These are phyloP conservation scores for Polypterus bichir DNA, from an alignment of 2,113 vertebrate species.

Conservation along the genomic window DNA sequence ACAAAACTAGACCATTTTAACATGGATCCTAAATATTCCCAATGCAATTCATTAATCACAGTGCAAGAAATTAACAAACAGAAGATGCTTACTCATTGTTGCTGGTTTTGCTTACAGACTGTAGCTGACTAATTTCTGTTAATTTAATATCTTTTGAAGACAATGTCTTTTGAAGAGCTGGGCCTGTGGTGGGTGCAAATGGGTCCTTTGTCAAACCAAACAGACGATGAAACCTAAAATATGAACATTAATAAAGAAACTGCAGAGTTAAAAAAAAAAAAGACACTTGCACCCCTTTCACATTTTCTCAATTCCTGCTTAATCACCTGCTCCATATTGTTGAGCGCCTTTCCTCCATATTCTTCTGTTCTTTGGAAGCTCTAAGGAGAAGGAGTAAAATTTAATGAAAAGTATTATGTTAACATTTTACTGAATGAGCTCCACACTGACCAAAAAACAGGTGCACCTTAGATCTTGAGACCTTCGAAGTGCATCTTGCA, in stretches of 20 bases:
- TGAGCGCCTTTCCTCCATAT: constrained; percentile 35
- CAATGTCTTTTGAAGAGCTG: background rate
- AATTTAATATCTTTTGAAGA: too few species aligned
- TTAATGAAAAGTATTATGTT: too few species aligned
- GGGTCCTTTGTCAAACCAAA: constrained; percentile 45
- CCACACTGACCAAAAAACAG: background rate
- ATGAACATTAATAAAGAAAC: too few species aligned
- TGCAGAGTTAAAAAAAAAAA: too few species aligned
- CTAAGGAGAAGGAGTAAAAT: constrained; percentile 20
- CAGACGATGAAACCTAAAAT: constrained; percentile 49
- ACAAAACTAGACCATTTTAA: too few species aligned
- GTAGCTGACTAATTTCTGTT: too few species aligned
- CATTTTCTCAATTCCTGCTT: background rate
- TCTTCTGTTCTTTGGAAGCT: constrained; percentile 37
- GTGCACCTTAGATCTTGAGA: constrained; percentile 40
- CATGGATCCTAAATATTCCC: too few species aligned
- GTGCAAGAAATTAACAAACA: too few species aligned
- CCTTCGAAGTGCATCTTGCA: constrained; percentile 47
- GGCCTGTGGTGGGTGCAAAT: constrained; percentile 25
- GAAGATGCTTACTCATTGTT: too few species aligned
- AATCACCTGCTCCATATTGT: constrained; percentile 53
- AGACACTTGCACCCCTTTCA: background rate
- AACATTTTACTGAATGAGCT: too few species aligned
- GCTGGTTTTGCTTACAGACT: too few species aligned
- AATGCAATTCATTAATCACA: too few species aligned